Conservation (phyloP, 1,140 invertebrate genomes). For the Acromyrmex heyeri region DNA sequence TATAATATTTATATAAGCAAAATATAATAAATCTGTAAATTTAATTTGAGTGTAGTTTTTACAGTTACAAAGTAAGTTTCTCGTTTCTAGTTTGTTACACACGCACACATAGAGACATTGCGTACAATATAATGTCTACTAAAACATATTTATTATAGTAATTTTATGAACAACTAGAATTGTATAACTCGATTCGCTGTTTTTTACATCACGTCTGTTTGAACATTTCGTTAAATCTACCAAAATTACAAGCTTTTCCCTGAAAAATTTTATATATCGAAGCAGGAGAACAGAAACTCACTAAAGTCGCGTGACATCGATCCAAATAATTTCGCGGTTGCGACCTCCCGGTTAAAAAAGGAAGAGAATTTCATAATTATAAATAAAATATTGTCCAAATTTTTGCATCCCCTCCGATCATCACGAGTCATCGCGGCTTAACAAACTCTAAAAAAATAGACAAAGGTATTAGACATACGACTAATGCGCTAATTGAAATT, state of each 20-base stretch:
- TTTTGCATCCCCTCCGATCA: neutral
- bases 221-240: constrained; percentile 74
- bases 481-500: neutral
- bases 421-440: neutral
- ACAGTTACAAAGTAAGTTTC: neutral
- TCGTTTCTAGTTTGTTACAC: neutral
- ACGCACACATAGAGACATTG: neutral
- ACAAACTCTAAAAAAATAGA: constrained; percentile 9
- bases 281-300: constrained; percentile 84
- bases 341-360: constrained; percentile 19
- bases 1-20: neutral
- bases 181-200: neutral
- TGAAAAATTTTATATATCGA: constrained; percentile 86
- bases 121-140: constrained; percentile 10
- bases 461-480: neutral
- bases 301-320: constrained; percentile 78
- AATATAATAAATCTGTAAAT: constrained; percentile 32
- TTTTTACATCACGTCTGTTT: constrained; percentile 20
- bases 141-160: constrained; percentile 47
- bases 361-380: neutral
- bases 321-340: constrained; percentile 68
- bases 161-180: neutral
- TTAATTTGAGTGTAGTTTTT: neutral
- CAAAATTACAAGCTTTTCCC: constrained; percentile 85
- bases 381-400: neutral